Evolutionary conservation across 2,113 vertebrate species (phyloP).

Genomic region (Gymnarchus niloticus): DNA sequence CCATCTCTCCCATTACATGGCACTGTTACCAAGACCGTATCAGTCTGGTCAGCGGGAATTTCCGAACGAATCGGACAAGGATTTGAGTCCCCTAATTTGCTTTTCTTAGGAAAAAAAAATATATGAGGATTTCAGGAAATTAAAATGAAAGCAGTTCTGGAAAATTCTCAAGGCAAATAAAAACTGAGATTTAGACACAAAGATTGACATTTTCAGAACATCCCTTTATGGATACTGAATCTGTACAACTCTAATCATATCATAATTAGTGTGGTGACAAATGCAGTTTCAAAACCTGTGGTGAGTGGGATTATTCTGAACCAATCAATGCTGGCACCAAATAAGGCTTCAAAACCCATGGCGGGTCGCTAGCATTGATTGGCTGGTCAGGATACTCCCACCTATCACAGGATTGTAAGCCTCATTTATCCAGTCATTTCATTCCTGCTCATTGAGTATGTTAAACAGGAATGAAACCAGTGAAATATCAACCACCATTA

Average conservation of each 20-base stretch:
- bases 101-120: slow-evolving; percentile 41
- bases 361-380: no score
- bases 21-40: neutral
- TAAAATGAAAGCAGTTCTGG: slow-evolving; percentile 40
- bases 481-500: neutral
- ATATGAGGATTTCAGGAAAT: slow-evolving; percentile 51
- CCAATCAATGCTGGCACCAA: no score
- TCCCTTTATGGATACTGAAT: neutral
- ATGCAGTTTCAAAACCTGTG: no score
- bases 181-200: neutral
- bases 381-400: no score
- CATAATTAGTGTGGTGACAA: no score
- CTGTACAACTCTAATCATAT: neutral
- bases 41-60: neutral
- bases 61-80: neutral
- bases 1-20: neutral
- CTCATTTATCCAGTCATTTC: no score
- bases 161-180: slow-evolving; percentile 36
- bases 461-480: neutral
- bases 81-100: neutral
- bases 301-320: no score
- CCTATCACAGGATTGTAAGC: no score
- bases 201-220: neutral
- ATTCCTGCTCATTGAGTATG: no score
- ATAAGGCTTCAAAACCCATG: neutral